Conservation (phyloP, 2,113 vertebrate genomes). For the Percina caprodes region DNA sequence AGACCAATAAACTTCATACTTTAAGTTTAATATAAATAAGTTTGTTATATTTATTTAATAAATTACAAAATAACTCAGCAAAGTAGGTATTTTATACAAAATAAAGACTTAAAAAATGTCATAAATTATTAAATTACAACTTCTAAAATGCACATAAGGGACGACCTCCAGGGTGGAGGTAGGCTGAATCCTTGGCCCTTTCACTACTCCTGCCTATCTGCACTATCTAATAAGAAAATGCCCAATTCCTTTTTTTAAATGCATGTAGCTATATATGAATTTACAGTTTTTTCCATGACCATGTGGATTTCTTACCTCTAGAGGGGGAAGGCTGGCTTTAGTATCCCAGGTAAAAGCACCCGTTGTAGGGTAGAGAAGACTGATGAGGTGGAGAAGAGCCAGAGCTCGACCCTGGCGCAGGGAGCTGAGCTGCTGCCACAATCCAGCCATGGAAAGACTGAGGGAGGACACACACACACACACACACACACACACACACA, state of each 20-base stretch:
- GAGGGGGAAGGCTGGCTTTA: constrained; percentile 12
- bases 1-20: neutral
- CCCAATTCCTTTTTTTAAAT: neutral
- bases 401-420: constrained; percentile 44
- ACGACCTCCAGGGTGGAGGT: too few relatives aligned
- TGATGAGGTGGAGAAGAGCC: constrained; percentile 55
- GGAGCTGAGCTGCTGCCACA: constrained; percentile 66
- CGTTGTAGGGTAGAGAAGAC: constrained; percentile 45
- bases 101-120: neutral
- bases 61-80: neutral
- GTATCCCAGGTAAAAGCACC: constrained; percentile 53
- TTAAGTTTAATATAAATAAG: neutral
- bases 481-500: constrained; percentile 15
- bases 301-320: constrained; percentile 62
- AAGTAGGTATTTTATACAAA: neutral
- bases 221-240: too few relatives aligned
- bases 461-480: constrained; percentile 35
- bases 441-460: constrained; percentile 75
- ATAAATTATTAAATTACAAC: neutral
- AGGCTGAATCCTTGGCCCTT: too few relatives aligned
- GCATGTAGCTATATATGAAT: neutral
- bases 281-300: neutral
- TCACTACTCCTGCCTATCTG: too few relatives aligned
- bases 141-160: neutral
- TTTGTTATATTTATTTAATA: neutral